Evolutionary conservation across 2,888 invertebrate genomes (phyloP), one percentile per base, ranked within the genome.

Genomic region (Omphaloscelis lunosa): DNA sequence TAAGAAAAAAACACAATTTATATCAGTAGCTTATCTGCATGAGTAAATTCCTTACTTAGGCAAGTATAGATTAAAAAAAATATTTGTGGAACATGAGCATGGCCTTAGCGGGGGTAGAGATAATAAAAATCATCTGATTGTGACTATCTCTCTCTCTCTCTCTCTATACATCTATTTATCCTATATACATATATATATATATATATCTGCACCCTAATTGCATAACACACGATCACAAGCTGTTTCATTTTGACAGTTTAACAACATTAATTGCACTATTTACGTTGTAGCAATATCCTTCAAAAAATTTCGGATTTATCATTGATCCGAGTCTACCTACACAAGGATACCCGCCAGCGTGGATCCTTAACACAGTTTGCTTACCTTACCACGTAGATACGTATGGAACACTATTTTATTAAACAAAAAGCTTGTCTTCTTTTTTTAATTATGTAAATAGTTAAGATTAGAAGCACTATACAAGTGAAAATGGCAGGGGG

Each of bases 11-110:
- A 68, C 17, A 20, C 0, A n/a, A 62, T 71, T 80, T 27, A 61
- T 79, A 78, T 69, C 51, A 61, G 59, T 34, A 79, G 51, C 41
- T 68, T 77, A 77, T 70, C 71, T 59, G 34, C n/a, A 53, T 27
- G 23, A 61, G 29, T 76, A 75, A 75, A 51, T 75, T 75, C 39
- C 39, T 48, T 75, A 61, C n/a, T 76, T 34, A n/a, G 29, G 17
- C 9, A 66, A 29, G 48, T 48, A 48, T 15, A 75, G 75, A 75
- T 74, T 58, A 15, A 15, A 15, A 74, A 39, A n/a, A 27, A 74
- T 17, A 58, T 53, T 53, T 56, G 34, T 34, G 74, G 56, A 34
- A 56, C 15, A 20, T 48, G 34, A 45, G 27, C 12, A 75, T 8
- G 17, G 23, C 27, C 27, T 15, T 59, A 39, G 23, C 4, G 8